phyloP scores from a whole-genome alignment of 2,888 invertebrate species.

The Cosmia pyralina region DNA sequence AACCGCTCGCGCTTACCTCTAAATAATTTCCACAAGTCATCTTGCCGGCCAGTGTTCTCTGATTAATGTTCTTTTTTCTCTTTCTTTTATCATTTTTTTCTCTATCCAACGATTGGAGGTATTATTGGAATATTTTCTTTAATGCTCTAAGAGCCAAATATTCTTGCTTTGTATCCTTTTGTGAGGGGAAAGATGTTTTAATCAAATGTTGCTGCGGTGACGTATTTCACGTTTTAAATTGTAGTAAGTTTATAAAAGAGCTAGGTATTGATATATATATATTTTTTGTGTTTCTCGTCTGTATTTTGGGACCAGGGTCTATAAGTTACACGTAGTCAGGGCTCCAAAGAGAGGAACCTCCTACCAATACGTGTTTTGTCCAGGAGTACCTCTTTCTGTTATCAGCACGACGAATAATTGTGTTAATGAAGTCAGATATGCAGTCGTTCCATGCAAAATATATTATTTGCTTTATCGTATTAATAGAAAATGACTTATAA shows the following conservation, averaged over 20 bases:
- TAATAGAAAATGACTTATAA: too few species aligned
- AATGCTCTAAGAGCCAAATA: conserved; percentile 24
- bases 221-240: neutral
- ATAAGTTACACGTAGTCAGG: too few species aligned
- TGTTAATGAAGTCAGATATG: too few species aligned
- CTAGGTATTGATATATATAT: neutral
- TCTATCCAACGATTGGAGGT: conserved; percentile 63
- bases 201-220: conserved; percentile 30
- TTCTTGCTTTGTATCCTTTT: conserved; percentile 27
- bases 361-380: too few species aligned
- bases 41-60: conserved; percentile 81
- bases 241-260: neutral
- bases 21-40: conserved; percentile 85
- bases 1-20: conserved; percentile 39
- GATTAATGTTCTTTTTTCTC: conserved; percentile 81
- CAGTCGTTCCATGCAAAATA: too few species aligned
- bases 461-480: too few species aligned
- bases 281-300: too few species aligned
- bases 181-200: conserved; percentile 29
- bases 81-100: conserved; percentile 65
- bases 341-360: too few species aligned
- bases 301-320: too few species aligned
- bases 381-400: too few species aligned
- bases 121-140: conserved; percentile 61
- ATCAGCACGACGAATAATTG: too few species aligned